A percentile compares a stretch with the other conserved stretches of the same genome.
phyloP scores from a whole-genome alignment of 92 coral and sea anemone species.

The Hydrozoanthus gracilis region DNA sequence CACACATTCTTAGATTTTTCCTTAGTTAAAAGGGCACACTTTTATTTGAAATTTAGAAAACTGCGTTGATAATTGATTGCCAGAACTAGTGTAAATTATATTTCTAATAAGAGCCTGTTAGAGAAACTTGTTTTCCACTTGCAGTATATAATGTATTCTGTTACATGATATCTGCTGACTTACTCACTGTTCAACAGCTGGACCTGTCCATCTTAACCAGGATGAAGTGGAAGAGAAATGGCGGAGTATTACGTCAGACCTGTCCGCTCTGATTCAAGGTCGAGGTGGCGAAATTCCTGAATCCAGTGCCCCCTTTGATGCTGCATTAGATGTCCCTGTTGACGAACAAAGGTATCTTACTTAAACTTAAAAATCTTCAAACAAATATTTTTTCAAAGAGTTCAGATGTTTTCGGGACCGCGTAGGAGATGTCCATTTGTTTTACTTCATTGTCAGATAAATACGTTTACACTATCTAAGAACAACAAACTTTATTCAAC shows the following conservation, averaged over 20 bases:
- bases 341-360: slow-evolving; percentile 86
- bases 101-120: too few species aligned
- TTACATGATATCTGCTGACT: background rate
- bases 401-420: too few species aligned
- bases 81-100: too few species aligned
- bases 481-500: too few species aligned
- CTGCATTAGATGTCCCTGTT: slow-evolving; percentile 85
- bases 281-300: slow-evolving; percentile 84
- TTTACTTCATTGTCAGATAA: too few species aligned
- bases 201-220: slow-evolving; percentile 48
- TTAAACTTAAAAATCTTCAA: background rate
- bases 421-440: too few species aligned
- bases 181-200: slow-evolving; percentile 1
- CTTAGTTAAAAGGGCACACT: too few species aligned
- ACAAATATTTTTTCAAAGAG: too few species aligned
- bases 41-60: too few species aligned
- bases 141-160: background rate
- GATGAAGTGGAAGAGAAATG: slow-evolving; percentile 89
- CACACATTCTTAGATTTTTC: too few species aligned
- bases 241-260: slow-evolving; percentile 89
- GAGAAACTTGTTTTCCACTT: too few species aligned
- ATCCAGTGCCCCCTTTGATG: slow-evolving; percentile 87
- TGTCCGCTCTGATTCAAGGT: slow-evolving; percentile 88
- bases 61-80: too few species aligned
- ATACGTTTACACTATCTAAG: background rate